A percentile compares a stretch with the other conserved stretches of the same genome.
Conservation (phyloP, 2,113 vertebrate species). For the Cromileptes altivelis region DNA sequence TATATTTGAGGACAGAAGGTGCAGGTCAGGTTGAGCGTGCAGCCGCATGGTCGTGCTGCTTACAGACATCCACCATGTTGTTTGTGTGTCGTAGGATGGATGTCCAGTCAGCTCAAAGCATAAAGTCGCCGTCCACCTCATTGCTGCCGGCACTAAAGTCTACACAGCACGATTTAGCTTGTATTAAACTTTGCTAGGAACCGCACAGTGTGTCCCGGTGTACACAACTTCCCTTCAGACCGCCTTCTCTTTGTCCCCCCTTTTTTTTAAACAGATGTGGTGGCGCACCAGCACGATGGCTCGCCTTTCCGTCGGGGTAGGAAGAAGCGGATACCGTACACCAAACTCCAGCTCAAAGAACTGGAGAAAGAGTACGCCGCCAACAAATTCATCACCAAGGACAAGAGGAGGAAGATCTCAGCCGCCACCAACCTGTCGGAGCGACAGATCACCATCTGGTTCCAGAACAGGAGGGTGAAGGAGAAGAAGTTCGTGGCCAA, state of each 20-base stretch:
- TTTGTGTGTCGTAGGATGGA: background rate
- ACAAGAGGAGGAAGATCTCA: conserved; percentile 95
- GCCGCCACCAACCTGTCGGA: conserved; percentile 92
- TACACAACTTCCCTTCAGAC: background rate
- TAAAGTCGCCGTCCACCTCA: background rate
- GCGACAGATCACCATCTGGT: conserved; percentile 98
- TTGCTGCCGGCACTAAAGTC: background rate
- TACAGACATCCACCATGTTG: conserved; percentile 44
- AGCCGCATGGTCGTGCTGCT: background rate
- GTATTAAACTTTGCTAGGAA: background rate
- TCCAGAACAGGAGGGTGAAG: conserved; percentile 95
- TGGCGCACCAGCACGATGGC: conserved; percentile 89
- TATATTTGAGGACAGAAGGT: background rate
- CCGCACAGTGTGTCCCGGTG: background rate
- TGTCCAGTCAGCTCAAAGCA: conserved; percentile 10
- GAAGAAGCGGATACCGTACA: conserved; percentile 96
- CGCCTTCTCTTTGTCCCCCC: conserved; percentile 35
- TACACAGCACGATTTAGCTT: background rate
- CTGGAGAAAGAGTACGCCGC: conserved; percentile 94
- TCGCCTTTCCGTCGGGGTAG: conserved; percentile 92
- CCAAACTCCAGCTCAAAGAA: conserved; percentile 93
- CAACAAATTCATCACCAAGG: conserved; percentile 97
- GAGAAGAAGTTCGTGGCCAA: conserved; percentile 96
- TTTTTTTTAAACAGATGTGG: conserved; percentile 86
- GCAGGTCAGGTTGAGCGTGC: conserved; percentile 1